These are phyloP conservation scores for Sinotaia quadrata DNA, from an alignment of 2,888 invertebrate species.

Conservation along the genomic window DNA sequence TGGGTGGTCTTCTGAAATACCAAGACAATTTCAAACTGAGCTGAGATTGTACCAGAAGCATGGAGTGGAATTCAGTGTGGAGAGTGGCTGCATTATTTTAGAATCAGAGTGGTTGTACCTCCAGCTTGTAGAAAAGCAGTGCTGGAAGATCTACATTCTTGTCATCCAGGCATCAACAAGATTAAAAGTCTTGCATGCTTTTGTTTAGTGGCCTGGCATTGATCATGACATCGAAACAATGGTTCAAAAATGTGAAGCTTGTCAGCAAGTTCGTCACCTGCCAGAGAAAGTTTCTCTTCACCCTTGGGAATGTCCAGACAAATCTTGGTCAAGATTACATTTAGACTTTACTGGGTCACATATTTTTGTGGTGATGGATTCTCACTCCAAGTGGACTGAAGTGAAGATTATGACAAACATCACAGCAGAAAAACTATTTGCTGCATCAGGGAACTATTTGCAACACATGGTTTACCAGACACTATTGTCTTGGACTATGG, in stretches of 20 bases:
- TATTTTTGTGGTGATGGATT: constrained; percentile 48
- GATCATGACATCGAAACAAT: no score
- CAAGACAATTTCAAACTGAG: constrained; percentile 1
- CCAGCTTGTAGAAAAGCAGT: no score
- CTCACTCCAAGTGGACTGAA: constrained; percentile 47
- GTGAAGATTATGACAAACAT: no score
- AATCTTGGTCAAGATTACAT: constrained; percentile 54
- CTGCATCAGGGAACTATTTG: not conserved
- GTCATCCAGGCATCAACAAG: no score
- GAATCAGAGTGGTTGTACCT: not conserved
- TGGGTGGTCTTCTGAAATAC: constrained; percentile 9
- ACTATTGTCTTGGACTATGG: constrained; percentile 43
- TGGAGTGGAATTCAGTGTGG: constrained; percentile 28
- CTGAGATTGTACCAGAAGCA: constrained; percentile 11
- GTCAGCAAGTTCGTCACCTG: no score
- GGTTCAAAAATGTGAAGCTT: no score
- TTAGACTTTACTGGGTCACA: constrained; percentile 54
- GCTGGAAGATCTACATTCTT: no score
- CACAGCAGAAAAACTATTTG: no score
- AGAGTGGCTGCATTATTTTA: constrained; percentile 29
- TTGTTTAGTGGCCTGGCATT: no score
- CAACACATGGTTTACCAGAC: no score
- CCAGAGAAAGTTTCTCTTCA: constrained; percentile 45
- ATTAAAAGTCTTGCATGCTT: no score
- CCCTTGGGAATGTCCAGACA: constrained; percentile 50